A percentile compares a stretch with the other conserved stretches of the same genome.
Evolutionary conservation across 2,113 vertebrate genomes (phyloP).

Genomic region (Lota lota): DNA sequence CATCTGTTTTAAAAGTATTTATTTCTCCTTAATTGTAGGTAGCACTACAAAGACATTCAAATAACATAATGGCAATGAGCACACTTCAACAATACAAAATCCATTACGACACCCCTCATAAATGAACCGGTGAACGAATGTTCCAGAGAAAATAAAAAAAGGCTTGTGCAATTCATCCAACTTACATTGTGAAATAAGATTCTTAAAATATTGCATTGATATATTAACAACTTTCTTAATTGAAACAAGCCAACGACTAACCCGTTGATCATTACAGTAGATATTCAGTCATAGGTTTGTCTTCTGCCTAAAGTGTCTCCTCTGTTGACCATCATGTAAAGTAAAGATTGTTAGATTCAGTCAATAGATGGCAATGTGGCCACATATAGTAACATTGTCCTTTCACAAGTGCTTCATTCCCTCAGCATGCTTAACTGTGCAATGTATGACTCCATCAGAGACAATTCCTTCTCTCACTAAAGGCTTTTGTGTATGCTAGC

Average conservation of each 20-base stretch:
- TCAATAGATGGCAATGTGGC: conserved; percentile 42
- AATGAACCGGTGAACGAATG: conserved; percentile 47
- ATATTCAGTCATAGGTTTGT: conserved; percentile 39
- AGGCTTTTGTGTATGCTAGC: neutral
- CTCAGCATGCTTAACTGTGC: conserved; percentile 51
- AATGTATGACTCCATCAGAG: conserved; percentile 22
- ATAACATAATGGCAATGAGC: conserved; percentile 36
- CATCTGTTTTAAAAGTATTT: conserved; percentile 48
- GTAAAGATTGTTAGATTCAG: conserved; percentile 43
- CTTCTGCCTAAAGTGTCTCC: conserved; percentile 26
- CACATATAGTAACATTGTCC: conserved; percentile 50
- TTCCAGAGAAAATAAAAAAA: conserved; percentile 22
- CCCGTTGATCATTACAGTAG: conserved; percentile 39
- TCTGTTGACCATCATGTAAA: conserved; percentile 32
- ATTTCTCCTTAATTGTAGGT: conserved; percentile 43
- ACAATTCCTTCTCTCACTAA: conserved; percentile 13
- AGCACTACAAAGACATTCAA: conserved; percentile 51
- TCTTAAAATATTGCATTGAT: conserved; percentile 22
- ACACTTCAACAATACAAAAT: conserved; percentile 39
- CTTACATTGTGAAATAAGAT: conserved; percentile 24
- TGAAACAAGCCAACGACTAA: conserved; percentile 36
- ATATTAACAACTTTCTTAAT: conserved; percentile 15
- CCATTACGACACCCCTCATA: conserved; percentile 41
- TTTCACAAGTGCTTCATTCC: conserved; percentile 56
- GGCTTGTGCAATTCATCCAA: conserved; percentile 31